phyloP scores from a whole-genome alignment of 2,888 invertebrate genomes.

The Pterostichus niger region DNA sequence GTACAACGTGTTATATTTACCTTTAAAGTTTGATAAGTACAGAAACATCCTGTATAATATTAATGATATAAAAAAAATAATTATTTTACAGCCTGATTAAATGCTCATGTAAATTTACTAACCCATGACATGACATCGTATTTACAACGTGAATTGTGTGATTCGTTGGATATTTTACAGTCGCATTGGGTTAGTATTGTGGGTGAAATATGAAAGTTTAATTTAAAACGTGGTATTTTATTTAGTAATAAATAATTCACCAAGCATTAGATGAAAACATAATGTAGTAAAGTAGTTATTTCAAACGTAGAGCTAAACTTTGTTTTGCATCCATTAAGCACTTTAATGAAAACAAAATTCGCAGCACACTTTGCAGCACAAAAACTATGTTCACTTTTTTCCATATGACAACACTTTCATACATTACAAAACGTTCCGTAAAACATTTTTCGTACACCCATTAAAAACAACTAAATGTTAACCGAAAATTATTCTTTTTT shows the following conservation, averaged over 20 bases:
- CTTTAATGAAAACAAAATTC: conserved; percentile 53
- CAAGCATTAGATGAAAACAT: conserved; percentile 45
- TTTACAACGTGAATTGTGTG: too few species aligned
- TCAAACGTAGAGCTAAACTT: conserved; percentile 35
- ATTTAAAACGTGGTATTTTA: conserved; percentile 25
- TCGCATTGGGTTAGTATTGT: too few species aligned
- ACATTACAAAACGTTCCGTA: conserved; percentile 39
- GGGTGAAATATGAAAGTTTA: conserved; percentile 36
- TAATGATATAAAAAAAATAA: too few species aligned
- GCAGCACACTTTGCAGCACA: conserved; percentile 29
- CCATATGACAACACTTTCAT: conserved; percentile 40
- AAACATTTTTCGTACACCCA: conserved; percentile 63
- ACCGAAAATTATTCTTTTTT: conserved; percentile 42
- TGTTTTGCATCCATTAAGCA: conserved; percentile 57
- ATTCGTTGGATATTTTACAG: too few species aligned
- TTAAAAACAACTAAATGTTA: conserved; percentile 64
- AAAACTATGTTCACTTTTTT: conserved; percentile 60
- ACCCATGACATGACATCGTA: too few species aligned
- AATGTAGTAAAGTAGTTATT: conserved; percentile 44
- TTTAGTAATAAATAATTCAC: conserved; percentile 33
- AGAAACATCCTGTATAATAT: too few species aligned
- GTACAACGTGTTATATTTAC: too few species aligned
- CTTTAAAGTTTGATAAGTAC: too few species aligned
- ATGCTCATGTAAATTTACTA: too few species aligned
- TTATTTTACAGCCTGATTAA: too few species aligned